A percentile compares a stretch with the other conserved stretches of the same genome.
Conservation (phyloP, 2,888 invertebrate species). For the Zygogramma bicolorata region DNA sequence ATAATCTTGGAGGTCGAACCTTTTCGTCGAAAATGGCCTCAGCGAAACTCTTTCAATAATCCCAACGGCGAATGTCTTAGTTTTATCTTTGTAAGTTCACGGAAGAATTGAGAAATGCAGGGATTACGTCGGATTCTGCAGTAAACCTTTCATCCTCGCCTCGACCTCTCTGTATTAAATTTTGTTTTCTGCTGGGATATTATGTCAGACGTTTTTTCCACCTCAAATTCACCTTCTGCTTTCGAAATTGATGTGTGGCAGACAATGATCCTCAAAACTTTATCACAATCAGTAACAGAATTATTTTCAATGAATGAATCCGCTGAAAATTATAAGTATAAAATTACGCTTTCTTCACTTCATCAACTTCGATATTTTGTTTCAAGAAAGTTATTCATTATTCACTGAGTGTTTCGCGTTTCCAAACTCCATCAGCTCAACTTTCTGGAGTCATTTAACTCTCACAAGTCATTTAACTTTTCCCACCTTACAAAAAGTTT, state of each 20-base stretch:
- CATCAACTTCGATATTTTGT: no score
- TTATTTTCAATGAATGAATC: no score
- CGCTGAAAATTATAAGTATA: no score
- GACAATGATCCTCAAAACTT: no score
- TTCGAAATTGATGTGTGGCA: not conserved
- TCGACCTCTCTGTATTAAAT: constrained; percentile 44
- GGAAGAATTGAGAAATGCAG: constrained; percentile 54
- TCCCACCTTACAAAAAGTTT: no score
- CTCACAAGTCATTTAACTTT: no score
- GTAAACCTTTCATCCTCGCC: constrained; percentile 50
- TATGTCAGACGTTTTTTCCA: not conserved
- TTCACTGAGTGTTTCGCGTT: no score
- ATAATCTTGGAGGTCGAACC: constrained; percentile 29
- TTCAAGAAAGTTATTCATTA: no score
- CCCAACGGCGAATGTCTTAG: constrained; percentile 38
- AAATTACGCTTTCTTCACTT: no score
- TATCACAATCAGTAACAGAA: no score
- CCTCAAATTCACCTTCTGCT: not conserved
- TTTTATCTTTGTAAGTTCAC: constrained; percentile 54
- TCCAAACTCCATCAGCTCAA: no score
- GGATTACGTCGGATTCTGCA: constrained; percentile 54
- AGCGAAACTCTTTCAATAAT: constrained; percentile 39
- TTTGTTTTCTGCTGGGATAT: constrained; percentile 29
- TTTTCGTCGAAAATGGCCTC: constrained; percentile 27
- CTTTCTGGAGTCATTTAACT: no score